Conservation (phyloP, 2,888 invertebrate genomes). For the Eudemis profundana region DNA sequence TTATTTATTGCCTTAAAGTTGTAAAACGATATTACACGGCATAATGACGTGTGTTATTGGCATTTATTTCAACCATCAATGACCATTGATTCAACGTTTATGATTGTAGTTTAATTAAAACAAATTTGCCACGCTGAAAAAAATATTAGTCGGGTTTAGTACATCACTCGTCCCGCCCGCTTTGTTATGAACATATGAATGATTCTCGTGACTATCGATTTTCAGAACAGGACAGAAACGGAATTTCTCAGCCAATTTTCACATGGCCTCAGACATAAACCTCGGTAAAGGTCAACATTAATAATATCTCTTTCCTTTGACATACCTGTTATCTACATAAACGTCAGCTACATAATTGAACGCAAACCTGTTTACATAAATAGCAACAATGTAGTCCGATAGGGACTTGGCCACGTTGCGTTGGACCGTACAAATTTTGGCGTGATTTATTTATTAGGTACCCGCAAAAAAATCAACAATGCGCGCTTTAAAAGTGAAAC, state of each 20-base stretch:
- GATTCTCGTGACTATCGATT: constrained; percentile 16
- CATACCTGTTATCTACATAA: constrained; percentile 40
- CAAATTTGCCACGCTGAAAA: constrained; percentile 66
- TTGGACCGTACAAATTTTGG: constrained; percentile 75
- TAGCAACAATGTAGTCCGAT: constrained; percentile 68
- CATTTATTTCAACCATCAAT: constrained; percentile 81
- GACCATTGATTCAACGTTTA: constrained; percentile 75
- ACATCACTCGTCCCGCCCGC: not conserved
- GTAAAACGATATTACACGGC: constrained; percentile 83
- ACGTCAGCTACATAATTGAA: constrained; percentile 27
- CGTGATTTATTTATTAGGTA: constrained; percentile 81
- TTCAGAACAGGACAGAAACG: not conserved
- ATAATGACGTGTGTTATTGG: constrained; percentile 83
- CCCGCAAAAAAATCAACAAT: constrained; percentile 80
- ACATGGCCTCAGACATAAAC: constrained; percentile 36
- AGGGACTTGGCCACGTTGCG: constrained; percentile 56
- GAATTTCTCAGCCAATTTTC: constrained; percentile 27
- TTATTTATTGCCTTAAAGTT: constrained; percentile 84
- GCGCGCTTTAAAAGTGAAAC: constrained; percentile 81
- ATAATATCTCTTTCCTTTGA: constrained; percentile 16
- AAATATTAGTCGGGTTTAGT: constrained; percentile 37
- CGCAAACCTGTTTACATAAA: constrained; percentile 51
- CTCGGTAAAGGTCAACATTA: constrained; percentile 27
- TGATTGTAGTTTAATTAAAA: constrained; percentile 78
- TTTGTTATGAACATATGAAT: too few relatives aligned